Conservation (phyloP, 2,797 vertebrate genomes). For the Coracias cyanogaster region DNA sequence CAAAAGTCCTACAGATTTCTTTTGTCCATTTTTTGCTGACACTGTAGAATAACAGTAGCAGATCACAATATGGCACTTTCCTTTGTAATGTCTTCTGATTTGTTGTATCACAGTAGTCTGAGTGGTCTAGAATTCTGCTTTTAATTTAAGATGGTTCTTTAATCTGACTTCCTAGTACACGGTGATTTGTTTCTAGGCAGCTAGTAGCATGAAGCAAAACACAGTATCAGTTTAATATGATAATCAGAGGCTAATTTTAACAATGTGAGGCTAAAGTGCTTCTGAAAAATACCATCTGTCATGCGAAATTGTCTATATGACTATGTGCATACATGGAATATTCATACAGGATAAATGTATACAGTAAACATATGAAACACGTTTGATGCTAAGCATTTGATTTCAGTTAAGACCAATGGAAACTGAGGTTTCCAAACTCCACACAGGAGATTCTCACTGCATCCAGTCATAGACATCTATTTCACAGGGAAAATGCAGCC, state of each 20-base stretch:
- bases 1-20: neutral
- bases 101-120: neutral
- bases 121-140: neutral
- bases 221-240: neutral
- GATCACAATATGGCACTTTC: neutral
- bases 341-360: neutral
- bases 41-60: neutral
- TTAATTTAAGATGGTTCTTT: neutral
- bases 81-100: neutral
- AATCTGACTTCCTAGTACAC: neutral
- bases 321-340: neutral
- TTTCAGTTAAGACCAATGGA: neutral
- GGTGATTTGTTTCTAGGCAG: neutral
- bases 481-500: neutral
- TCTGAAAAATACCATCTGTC: neutral
- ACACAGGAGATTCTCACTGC: neutral
- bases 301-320: neutral
- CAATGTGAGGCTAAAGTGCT: neutral
- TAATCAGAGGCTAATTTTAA: neutral
- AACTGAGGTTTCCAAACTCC: neutral
- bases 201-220: slow-evolving; percentile 10
- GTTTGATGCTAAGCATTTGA: neutral
- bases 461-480: neutral
- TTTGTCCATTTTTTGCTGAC: neutral
- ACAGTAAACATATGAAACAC: neutral